Evolutionary conservation across 2,797 vertebrate species (phyloP).

Genomic region (Phalloptychus januarius): DNA sequence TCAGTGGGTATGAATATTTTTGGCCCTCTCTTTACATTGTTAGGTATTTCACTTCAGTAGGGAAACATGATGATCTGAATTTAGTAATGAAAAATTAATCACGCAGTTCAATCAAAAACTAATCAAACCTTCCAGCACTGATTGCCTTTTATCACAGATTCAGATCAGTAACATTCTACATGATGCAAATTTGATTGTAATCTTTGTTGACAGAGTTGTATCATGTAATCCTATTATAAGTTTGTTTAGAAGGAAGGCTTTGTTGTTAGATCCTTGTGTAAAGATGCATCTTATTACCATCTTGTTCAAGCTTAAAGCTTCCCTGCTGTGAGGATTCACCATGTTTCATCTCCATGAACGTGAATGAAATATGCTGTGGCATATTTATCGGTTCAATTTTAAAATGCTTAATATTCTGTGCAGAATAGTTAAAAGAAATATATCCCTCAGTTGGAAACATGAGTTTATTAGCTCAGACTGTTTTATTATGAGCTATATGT

Average conservation of each 20-base stretch:
- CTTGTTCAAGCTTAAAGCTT: slow-evolving; percentile 44
- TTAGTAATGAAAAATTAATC: slow-evolving; percentile 45
- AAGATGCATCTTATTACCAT: slow-evolving; percentile 69
- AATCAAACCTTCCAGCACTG: slow-evolving; percentile 29
- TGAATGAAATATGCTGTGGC: slow-evolving; percentile 30
- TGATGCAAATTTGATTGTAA: slow-evolving; percentile 61
- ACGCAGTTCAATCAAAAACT: slow-evolving; percentile 40
- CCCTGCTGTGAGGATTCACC: slow-evolving; percentile 47
- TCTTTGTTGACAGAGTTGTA: slow-evolving; percentile 60
- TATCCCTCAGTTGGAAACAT: not conserved
- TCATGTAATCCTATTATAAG: slow-evolving; percentile 74
- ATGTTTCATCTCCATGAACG: slow-evolving; percentile 42
- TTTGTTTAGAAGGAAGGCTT: slow-evolving; percentile 68
- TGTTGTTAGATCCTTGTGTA: slow-evolving; percentile 57
- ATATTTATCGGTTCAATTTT: slow-evolving; percentile 30
- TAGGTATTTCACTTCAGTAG: slow-evolving; percentile 31
- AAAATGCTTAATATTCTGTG: slow-evolving; percentile 10
- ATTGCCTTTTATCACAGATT: slow-evolving; percentile 42
- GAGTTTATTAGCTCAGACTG: slow-evolving; percentile 6
- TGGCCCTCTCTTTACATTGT: not conserved
- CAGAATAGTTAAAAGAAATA: slow-evolving; percentile 1
- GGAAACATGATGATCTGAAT: slow-evolving; percentile 45
- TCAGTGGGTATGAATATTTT: not conserved
- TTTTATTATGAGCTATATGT: slow-evolving; percentile 12
- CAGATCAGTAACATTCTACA: slow-evolving; percentile 59